Conservation (phyloP, 2,113 vertebrate species). For the Nansenia antarctica region DNA sequence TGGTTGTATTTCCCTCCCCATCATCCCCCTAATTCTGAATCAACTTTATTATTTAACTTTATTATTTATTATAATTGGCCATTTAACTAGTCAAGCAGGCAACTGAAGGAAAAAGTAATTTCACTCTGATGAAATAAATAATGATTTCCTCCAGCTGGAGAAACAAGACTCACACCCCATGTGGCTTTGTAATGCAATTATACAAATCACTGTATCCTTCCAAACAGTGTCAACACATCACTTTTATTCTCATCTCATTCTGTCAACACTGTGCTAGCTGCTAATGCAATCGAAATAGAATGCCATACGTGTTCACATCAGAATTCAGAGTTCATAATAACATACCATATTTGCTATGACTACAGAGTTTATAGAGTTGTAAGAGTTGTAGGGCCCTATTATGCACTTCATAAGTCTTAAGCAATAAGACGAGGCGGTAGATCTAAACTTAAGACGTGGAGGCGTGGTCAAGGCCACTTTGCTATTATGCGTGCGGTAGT, state of each 20-base stretch:
- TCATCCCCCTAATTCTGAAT: too few relatives aligned
- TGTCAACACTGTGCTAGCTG: background rate
- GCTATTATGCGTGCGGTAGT: too few relatives aligned
- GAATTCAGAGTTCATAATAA: background rate
- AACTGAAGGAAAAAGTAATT: slow-evolving; percentile 14
- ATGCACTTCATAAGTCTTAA: too few relatives aligned
- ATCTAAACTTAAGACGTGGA: too few relatives aligned
- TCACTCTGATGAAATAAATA: slow-evolving; percentile 38
- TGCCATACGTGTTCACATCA: background rate
- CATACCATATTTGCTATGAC: too few relatives aligned
- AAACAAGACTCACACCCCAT: slow-evolving; percentile 29
- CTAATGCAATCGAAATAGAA: background rate
- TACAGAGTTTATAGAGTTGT: too few relatives aligned
- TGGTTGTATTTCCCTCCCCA: too few relatives aligned
- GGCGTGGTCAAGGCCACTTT: too few relatives aligned
- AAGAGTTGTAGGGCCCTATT: too few relatives aligned
- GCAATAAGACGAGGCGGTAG: too few relatives aligned
- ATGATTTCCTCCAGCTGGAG: slow-evolving; percentile 22
- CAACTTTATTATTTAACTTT: too few relatives aligned
- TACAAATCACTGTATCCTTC: slow-evolving; percentile 11
- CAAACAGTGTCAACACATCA: background rate
- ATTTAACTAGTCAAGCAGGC: slow-evolving; percentile 26
- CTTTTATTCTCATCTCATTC: background rate
- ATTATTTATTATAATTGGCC: slow-evolving; percentile 8
- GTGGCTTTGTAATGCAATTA: slow-evolving; percentile 26